Percentiles rank a stretch among this genome's conserved stretches.
phyloP scores from a whole-genome alignment of 2,888 invertebrate species.

The Neoitamus cyanurus region DNA sequence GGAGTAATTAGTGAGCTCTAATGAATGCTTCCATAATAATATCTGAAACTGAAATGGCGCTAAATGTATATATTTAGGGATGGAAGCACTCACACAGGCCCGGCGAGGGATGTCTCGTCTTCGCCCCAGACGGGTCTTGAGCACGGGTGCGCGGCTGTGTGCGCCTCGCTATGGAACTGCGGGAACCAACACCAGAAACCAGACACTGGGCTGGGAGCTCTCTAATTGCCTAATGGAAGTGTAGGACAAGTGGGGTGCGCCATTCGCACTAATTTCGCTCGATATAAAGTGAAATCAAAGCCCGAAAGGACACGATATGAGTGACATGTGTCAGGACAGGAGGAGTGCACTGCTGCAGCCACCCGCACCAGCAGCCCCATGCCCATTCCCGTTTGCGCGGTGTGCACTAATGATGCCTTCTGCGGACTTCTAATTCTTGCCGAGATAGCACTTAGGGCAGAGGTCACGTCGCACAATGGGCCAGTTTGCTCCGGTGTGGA shows the following conservation, averaged over 20 bases:
- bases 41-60: slow-evolving; percentile 67
- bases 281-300: slow-evolving; percentile 21
- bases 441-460: slow-evolving; percentile 15
- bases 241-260: not conserved
- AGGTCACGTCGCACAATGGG: slow-evolving; percentile 34
- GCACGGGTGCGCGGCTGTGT: not conserved
- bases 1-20: slow-evolving; percentile 90
- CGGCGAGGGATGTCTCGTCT: slow-evolving; percentile 21
- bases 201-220: not conserved
- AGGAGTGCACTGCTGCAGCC: not conserved
- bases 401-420: slow-evolving; percentile 24
- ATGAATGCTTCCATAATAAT: slow-evolving; percentile 72
- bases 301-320: slow-evolving; percentile 23
- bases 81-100: slow-evolving; percentile 31
- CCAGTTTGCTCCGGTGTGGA: slow-evolving; percentile 27
- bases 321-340: slow-evolving; percentile 24
- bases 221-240: slow-evolving; percentile 39
- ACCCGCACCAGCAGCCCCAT: not conserved
- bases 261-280: slow-evolving; percentile 37
- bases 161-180: not conserved
- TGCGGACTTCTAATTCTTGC: slow-evolving; percentile 33
- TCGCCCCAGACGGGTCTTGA: slow-evolving; percentile 13
- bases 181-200: slow-evolving; percentile 6
- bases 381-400: not conserved
- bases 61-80: slow-evolving; percentile 69